Evolutionary conservation across 1,140 invertebrate species (phyloP), one percentile per base, ranked within the genome.

Genomic region (Nilaparvata lugens): DNA sequence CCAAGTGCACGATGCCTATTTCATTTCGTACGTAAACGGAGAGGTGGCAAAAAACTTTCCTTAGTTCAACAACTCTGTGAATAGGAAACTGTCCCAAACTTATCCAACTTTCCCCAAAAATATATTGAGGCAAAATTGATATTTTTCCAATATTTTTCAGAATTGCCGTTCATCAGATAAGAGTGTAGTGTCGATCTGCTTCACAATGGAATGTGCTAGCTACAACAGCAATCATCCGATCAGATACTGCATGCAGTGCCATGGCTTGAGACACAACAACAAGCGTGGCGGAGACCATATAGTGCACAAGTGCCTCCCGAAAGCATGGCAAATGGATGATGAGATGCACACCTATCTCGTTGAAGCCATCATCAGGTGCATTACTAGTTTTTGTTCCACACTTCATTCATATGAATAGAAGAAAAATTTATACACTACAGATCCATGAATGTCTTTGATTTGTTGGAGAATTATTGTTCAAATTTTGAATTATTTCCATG

Each of bases 181-280:
- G 73, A 85, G 89, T n/a, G 95, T 95, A 1, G 86, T 95, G 55
- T 93, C 91, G 16, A 94, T 97, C 25, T 99, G 97, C 71, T 99
- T 98, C 76, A 93, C 93, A 11, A 88, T 87, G 42, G 95, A 98
- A 74, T 99, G 97, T 75, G 92, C 93, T 14, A 93, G 88, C 72
- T 95, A 92, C 67, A 98, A 99, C 74, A 87, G 91, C 19, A 95
- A 96, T 72, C 88, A 92, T 72, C 97, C 97, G 13, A 95, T 96
- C 61, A 83, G 93, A 59, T 97, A 94, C 73, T 99, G 93, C 73
- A 79, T 83, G 64, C 91, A 93, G 72, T 95, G 92, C 71, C 89
- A 95, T 73, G 87, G 86, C 66, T 91, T 88, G 71, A 80, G 91
- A 0, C 93, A 96, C 73, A 91, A 93, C 71, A 88, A 87, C 66